A percentile compares a stretch with the other conserved stretches of the same genome.
These are phyloP conservation scores for Ursus arctos DNA, from an alignment of 2,113 vertebrate species.

Conservation along the genomic window DNA sequence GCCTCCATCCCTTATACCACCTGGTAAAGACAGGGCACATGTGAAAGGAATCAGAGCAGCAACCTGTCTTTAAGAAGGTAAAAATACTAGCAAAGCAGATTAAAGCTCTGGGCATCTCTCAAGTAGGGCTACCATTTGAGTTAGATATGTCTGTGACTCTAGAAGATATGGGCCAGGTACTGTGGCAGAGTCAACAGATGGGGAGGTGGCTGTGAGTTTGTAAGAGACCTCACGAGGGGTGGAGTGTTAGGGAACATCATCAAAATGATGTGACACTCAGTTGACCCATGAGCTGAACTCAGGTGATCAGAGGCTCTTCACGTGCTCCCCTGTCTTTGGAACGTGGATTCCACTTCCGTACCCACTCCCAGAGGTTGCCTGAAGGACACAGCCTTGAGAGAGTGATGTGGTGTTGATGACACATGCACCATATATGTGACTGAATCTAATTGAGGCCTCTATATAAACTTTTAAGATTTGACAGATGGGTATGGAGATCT, in stretches of 20 bases:
- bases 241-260: neutral
- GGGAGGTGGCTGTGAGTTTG: neutral
- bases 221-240: neutral
- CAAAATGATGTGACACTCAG: neutral
- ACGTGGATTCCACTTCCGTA: neutral
- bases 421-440: neutral
- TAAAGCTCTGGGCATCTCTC: neutral
- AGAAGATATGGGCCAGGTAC: neutral
- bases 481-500: neutral
- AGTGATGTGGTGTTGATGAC: neutral
- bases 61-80: neutral
- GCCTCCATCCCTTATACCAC: neutral
- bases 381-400: neutral
- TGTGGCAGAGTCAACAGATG: neutral
- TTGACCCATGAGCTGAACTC: neutral
- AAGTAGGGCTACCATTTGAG: neutral
- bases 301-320: neutral
- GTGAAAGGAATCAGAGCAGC: neutral
- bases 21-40: neutral
- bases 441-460: neutral
- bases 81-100: neutral
- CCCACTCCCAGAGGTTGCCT: neutral
- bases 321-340: neutral
- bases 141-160: neutral
- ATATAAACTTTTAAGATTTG: neutral